Evolutionary conservation across 2,113 vertebrate species (phyloP), one percentile per base, ranked within the genome.

Genomic region (Rana temporaria): DNA sequence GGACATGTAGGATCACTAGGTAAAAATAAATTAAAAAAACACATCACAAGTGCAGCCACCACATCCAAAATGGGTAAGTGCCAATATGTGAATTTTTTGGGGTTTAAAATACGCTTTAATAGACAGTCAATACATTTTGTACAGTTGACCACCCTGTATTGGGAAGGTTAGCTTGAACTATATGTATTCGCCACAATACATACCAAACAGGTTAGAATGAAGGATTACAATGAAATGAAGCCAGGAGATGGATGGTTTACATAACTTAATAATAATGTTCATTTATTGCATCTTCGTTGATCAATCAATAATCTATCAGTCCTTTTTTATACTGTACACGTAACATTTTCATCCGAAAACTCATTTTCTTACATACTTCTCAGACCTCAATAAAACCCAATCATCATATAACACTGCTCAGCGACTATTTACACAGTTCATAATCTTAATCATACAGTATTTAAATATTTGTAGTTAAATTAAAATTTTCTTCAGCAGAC

Each of bases 381-480:
- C 19, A 59, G 57, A 17, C n/a, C 19, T 20, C 2, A 22, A n/a
- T 55, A 73, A 73, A 73, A 78, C 7, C 48, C 38, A n/a, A 70
- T 55, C 22, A 55, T 48, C 69, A 67, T 55, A 79, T 12, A 66
- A 62, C 16, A 42, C 26, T 56, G 15, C 24, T 53, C 66, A 70
- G n/a, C 22, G 9, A 30, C 22, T 72, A 72, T 81, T 20, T 81
- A 72, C 68, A 81, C 38, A 22, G 48, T 68, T 19, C 30, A 55
- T 69, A 69, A 32, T 63, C 56, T 38, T 53, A 63, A 26, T 24
- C 30, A 14, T 24, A n/a, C n/a, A n/a, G n/a, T n/a, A 81, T 16
- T 32, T 81, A 81, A 81, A 81, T 81, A 81, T 32, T 42, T 63
- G 11, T 52, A 67, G 67, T 72, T 81, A 81, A 81, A 52, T 81